Evolutionary conservation across 2,797 vertebrate species (phyloP).

Genomic region (Acrossocheilus fasciatus): DNA sequence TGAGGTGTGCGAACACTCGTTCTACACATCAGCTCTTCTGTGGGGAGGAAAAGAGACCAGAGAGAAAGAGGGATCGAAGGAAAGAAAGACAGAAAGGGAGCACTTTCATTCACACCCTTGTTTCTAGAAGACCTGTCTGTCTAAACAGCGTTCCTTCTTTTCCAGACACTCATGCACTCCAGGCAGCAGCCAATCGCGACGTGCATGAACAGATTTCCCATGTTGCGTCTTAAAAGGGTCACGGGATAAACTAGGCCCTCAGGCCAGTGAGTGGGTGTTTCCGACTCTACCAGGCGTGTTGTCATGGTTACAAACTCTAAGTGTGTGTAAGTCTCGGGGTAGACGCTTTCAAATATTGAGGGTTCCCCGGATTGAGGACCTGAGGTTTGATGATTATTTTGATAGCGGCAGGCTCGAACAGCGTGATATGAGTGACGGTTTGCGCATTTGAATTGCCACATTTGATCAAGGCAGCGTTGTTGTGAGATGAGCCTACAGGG

Average conservation of each 20-base stretch:
- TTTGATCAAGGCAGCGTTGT: conserved; percentile 20
- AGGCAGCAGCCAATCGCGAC: not conserved
- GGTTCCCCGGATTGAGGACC: conserved; percentile 44
- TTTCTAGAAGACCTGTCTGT: conserved; percentile 21
- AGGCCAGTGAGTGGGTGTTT: conserved; percentile 46
- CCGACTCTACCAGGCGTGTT: conserved; percentile 52
- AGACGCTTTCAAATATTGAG: conserved; percentile 49
- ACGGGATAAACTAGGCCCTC: conserved; percentile 40
- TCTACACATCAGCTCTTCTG: not conserved
- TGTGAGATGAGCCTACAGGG: conserved; percentile 24
- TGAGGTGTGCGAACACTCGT: conserved; percentile 18
- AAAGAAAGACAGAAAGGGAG: not conserved
- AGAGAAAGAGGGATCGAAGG: not conserved
- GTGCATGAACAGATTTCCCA: conserved; percentile 42
- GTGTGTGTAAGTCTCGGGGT: conserved; percentile 27
- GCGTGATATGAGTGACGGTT: not conserved
- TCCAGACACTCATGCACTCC: conserved; percentile 1
- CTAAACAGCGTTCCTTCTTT: not conserved
- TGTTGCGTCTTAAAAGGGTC: conserved; percentile 54
- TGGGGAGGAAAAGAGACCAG: not conserved
- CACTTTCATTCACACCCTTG: conserved; percentile 25
- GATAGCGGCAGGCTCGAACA: not conserved
- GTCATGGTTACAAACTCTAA: conserved; percentile 49
- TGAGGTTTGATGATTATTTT: conserved; percentile 17
- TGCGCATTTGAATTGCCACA: conserved; percentile 8